Conservation (phyloP, 2,888 invertebrate genomes). For the Nasonia oneida region DNA sequence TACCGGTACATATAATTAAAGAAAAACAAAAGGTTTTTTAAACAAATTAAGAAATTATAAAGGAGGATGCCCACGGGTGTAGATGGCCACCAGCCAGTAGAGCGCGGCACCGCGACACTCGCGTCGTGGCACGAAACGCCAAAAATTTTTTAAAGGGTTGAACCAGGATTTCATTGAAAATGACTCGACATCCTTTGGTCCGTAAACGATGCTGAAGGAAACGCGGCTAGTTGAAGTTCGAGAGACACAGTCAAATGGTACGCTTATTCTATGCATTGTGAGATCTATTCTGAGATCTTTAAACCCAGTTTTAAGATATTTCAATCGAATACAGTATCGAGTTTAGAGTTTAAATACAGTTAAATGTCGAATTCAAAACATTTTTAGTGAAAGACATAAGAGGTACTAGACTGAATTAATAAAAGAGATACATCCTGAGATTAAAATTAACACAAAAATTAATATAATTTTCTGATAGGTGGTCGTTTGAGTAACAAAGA, state of each 20-base stretch:
- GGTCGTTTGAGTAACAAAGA: neutral
- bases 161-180: neutral
- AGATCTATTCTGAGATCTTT: neutral
- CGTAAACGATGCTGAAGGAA: neutral
- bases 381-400: no score
- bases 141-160: neutral
- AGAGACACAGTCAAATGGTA: conserved; percentile 31
- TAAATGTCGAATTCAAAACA: no score
- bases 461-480: neutral
- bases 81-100: conserved; percentile 51
- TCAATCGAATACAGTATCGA: no score
- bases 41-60: conserved; percentile 26
- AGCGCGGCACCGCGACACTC: conserved; percentile 17
- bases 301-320: neutral
- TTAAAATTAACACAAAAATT: neutral
- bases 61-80: conserved; percentile 62
- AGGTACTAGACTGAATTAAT: no score
- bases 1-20: neutral
- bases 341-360: no score
- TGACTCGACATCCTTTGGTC: neutral
- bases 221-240: conserved; percentile 28
- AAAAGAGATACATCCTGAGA: no score
- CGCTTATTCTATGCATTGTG: neutral
- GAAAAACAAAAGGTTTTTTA: conserved; percentile 24
- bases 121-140: conserved; percentile 14